Base-by-base conservation (phyloP, 2,797 vertebrate genomes). In the Poeciliopsis gracilis region DNA sequence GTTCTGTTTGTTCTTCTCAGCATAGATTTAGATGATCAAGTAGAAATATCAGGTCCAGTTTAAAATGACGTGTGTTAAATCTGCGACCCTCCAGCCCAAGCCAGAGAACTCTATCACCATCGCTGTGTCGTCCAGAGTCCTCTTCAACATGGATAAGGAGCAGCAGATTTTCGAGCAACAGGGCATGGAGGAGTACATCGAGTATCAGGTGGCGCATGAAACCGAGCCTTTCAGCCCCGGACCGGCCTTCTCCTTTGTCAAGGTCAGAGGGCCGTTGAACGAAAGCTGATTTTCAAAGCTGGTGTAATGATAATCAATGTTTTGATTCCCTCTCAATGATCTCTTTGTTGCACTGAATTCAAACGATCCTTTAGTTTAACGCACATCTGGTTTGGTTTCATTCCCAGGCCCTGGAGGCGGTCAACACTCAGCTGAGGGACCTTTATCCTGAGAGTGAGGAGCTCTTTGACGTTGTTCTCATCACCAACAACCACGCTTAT, bases 101-200 rank as follows among this genome's bases (percentile, higher is more conserved):
- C 97, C 98, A 0, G 93, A 98, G 87, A 96, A 98, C 0, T 97
- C 97, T 70, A 96, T 99, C 90, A 99, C 98, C 84, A 97, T 99
- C 0, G 98, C 97, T 0, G 97, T 99, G 90, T 99, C 98, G 0
- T 96, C 98, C 0, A 95, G 97, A 1, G 97, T 97, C 3, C 95
- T 99, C 55, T 99, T 99, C 94, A 97, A 96, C 87, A 98, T 99
- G 98, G 97, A 97, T 30, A 95, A 95, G 86, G 98, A 99, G 91
- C 97, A 97, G 92, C 95, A 94, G 79, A 97, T 99, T 82, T 99
- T 96, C 70, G 90, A 90, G 0, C 95, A 97, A 87, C 95, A 96
- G 59, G 98, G 98, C 2, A 94, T 99, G 92, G 98, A 99, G 81
- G 96, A 97, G 18, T 99, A 99, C 0, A 94, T 99, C 79, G 95